phyloP scores from a whole-genome alignment of 1,140 invertebrate species.

The Orchesella cincta region DNA sequence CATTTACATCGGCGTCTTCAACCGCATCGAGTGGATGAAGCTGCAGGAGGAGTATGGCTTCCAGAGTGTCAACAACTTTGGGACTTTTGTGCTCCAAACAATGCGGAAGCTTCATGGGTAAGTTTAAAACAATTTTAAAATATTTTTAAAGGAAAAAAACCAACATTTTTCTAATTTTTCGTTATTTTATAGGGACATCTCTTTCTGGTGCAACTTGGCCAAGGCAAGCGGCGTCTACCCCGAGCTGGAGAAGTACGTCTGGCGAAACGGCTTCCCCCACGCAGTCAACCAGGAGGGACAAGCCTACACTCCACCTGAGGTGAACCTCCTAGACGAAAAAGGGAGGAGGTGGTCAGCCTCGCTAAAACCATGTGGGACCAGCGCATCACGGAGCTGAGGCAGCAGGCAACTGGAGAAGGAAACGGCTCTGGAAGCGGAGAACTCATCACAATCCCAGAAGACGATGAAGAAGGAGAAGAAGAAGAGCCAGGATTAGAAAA shows the following conservation, averaged over 20 bases:
- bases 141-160: background rate
- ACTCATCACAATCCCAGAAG: background rate
- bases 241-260: background rate
- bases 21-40: constrained; percentile 18
- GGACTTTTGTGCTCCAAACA: background rate
- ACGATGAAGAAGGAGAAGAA: background rate
- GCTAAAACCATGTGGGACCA: background rate
- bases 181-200: constrained; percentile 8
- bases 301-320: background rate
- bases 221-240: background rate
- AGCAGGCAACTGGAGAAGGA: background rate
- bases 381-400: background rate
- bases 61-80: constrained; percentile 18
- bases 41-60: constrained; percentile 21
- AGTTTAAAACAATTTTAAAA: background rate
- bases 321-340: background rate
- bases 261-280: constrained; percentile 3
- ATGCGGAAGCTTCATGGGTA: constrained; percentile 15
- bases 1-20: constrained; percentile 22
- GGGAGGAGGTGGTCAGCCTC: background rate
- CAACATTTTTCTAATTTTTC: background rate
- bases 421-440: background rate
- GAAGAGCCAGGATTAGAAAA: background rate
- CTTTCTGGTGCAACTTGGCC: background rate
- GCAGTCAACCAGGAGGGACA: constrained; percentile 6